phyloP scores from a whole-genome alignment of 2,113 vertebrate species.

The Prunella himalayana region DNA sequence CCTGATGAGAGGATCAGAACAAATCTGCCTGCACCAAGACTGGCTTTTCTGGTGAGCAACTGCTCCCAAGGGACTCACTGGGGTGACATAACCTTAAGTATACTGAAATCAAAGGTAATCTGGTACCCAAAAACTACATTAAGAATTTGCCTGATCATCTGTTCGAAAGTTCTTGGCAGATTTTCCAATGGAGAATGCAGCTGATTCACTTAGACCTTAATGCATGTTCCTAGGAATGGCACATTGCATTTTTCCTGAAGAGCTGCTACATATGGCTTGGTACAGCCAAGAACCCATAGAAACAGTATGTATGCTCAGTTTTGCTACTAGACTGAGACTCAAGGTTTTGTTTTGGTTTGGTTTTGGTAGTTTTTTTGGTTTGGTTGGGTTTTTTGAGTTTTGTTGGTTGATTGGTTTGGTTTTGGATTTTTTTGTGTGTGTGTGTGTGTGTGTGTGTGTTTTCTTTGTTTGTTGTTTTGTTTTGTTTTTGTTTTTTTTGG shows the following conservation, averaged over 20 bases:
- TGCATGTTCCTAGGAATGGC: not conserved
- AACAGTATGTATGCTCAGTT: not conserved
- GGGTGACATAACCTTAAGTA: not conserved
- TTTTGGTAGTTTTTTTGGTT: not conserved
- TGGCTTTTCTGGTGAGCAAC: not conserved
- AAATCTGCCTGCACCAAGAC: not conserved
- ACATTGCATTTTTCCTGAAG: not conserved
- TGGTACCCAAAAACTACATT: not conserved
- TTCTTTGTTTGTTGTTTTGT: no score
- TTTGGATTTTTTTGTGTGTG: not conserved
- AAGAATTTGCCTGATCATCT: not conserved
- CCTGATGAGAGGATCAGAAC: not conserved
- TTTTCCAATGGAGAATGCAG: not conserved
- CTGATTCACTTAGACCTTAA: not conserved
- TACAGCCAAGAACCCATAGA: not conserved
- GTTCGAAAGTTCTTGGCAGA: not conserved
- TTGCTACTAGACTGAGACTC: not conserved
- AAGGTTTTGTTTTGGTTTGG: not conserved
- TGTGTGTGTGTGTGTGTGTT: not conserved
- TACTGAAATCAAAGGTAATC: not conserved
- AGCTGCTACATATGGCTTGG: not conserved
- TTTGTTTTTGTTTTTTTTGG: not conserved
- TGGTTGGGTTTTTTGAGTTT: not conserved
- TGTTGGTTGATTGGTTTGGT: not conserved
- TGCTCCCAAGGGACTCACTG: not conserved